Conservation (phyloP, 53 echinoderm and acorn worm species). For the Actinopyga echinites region DNA sequence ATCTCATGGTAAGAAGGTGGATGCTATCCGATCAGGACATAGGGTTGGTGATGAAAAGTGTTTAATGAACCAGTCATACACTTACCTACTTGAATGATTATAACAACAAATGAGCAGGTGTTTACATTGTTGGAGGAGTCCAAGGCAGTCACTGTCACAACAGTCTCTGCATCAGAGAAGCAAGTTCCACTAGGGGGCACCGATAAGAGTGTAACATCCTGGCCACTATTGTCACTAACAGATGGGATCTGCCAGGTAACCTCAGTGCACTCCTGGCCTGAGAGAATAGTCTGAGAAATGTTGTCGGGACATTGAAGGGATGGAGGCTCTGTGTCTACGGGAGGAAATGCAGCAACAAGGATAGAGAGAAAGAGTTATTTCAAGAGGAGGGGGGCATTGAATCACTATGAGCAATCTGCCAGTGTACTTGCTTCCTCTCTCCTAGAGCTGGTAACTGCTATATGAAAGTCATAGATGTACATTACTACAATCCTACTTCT, state of each 20-base stretch:
- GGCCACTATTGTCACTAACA: constrained; percentile 70
- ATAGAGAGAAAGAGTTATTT: no score
- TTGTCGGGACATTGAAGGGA: neutral
- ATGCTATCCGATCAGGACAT: no score
- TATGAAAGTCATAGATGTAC: no score
- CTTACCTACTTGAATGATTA: neutral
- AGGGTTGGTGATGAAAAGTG: no score
- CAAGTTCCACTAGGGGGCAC: neutral
- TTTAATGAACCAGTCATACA: neutral
- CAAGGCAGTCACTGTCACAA: neutral
- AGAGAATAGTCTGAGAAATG: neutral
- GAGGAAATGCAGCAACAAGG: neutral
- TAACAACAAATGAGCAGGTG: constrained; percentile 9
- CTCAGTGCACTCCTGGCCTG: constrained; percentile 12
- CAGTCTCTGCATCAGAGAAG: neutral
- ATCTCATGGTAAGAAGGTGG: no score
- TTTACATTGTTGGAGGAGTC: constrained; percentile 25
- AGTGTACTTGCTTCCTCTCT: no score
- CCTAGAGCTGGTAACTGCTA: no score
- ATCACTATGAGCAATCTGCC: no score
- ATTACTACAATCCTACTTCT: no score
- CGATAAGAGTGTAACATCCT: neutral
- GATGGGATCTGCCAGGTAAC: constrained; percentile 70
- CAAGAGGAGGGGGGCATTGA: no score
- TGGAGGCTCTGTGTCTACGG: neutral